A percentile compares a stretch with the other conserved stretches of the same genome.
phyloP scores from a whole-genome alignment of 2,888 invertebrate species.

The Erpobdella octoculata region DNA sequence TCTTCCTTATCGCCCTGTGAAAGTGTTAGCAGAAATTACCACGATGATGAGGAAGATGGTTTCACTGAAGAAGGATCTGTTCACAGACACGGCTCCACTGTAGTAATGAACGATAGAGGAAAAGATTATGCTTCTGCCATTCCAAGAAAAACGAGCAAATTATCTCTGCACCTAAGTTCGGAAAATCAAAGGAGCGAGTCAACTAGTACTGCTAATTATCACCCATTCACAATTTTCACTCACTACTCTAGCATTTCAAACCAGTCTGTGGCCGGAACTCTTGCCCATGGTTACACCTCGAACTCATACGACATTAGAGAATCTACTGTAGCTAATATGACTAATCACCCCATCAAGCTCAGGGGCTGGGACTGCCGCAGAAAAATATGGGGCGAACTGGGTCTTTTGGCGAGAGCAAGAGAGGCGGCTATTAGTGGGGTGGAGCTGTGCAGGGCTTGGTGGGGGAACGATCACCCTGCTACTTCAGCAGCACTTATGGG shows the following conservation, averaged over 20 bases:
- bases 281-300: too few species aligned
- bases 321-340: not conserved
- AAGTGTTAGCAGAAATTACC: not conserved
- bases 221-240: not conserved
- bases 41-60: not conserved
- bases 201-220: not conserved
- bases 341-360: not conserved
- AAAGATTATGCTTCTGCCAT: too few species aligned
- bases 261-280: too few species aligned
- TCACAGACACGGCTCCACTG: not conserved
- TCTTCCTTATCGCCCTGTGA: too few species aligned
- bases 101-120: not conserved
- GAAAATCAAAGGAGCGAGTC: too few species aligned
- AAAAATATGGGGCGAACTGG: conserved; percentile 8
- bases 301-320: not conserved
- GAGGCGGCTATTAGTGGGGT: not conserved
- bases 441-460: not conserved
- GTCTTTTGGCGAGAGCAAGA: not conserved
- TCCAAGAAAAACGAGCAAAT: too few species aligned
- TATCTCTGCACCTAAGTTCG: too few species aligned
- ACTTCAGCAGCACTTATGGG: not conserved
- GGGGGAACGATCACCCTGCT: not conserved
- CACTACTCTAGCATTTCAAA: too few species aligned
- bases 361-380: not conserved
- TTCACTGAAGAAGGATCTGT: not conserved